These are phyloP conservation scores for Trachythela sp. DNA, from an alignment of 64 coral and sea anemone genomes.

Conservation along the genomic window DNA sequence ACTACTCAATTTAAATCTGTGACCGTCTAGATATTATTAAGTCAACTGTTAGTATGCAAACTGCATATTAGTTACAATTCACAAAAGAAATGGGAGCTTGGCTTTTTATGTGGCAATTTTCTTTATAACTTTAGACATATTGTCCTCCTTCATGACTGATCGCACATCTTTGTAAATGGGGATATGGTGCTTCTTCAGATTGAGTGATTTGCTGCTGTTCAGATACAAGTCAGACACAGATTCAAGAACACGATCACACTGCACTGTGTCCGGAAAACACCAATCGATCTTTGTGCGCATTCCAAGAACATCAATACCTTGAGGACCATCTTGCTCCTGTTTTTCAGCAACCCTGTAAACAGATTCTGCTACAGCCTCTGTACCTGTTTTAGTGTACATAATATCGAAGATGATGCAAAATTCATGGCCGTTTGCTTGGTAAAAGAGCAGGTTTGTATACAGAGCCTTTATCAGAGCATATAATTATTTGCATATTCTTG, in stretches of 20 bases:
- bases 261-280: neutral
- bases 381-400: neutral
- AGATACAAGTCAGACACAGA: neutral
- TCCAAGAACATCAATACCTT: neutral
- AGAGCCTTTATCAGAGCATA: too few species aligned
- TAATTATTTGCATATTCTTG: neutral
- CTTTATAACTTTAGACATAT: neutral
- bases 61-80: too few species aligned
- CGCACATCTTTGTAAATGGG: neutral
- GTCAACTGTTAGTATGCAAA: too few species aligned
- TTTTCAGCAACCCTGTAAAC: slow-evolving; percentile 3
- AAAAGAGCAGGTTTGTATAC: neutral
- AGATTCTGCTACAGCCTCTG: slow-evolving; percentile 13
- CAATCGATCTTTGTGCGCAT: slow-evolving; percentile 5
- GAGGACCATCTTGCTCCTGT: neutral
- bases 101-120: too few species aligned
- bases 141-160: neutral
- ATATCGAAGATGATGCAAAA: slow-evolving; percentile 10
- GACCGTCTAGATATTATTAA: too few species aligned
- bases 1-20: too few species aligned
- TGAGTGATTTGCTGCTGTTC: neutral
- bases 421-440: neutral
- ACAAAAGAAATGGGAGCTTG: too few species aligned
- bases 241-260: neutral
- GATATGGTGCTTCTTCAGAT: neutral